Base-by-base conservation (phyloP, 1,140 invertebrate species). In the Asbolus verrucosus region DNA sequence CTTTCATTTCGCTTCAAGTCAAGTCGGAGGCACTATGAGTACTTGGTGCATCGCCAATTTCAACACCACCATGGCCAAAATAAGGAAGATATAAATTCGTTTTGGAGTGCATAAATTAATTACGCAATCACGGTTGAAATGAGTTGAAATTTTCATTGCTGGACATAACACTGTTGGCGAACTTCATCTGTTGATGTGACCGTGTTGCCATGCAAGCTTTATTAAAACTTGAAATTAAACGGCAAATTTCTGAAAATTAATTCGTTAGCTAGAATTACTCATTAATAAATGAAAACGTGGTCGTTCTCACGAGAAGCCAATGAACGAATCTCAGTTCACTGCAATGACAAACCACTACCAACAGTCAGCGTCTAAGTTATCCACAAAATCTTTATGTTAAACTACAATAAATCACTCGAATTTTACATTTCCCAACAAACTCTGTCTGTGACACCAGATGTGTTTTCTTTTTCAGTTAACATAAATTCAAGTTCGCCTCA, bases 31-130 rank as follows among this genome's bases (percentile, higher is more conserved):
- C n/a, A n/a, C n/a, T n/a, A n/a, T n/a, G n/a, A n/a, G n/a, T n/a
- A n/a, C n/a, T n/a, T n/a, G n/a, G n/a, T n/a, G 27, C 46, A 27
- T 11, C 9, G 46, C 8, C 46, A 54, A 54, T 54, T 30, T 11
- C 46, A 21, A 0, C 21, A 21, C 46, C 46, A 54, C 46, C 46
- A 62, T 38, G 19, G 18, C 38, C 31, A 62, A 62, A 62, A 36
- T 62, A 62, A 36, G 36, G 30, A 30, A 62, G 16, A 62, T 36
- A 38, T 62, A 36, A 62, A 39, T 39, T 36, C 36, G 19, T 19
- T 62, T 59, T 59, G 33, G 60, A 36, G 61, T 63, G 61, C 61
- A 63, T 63, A 63, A 63, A 63, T 63, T 63, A 63, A 39, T 63
- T 63, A 41, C 14, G 39, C 61, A 63, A 41, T 63, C 18, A 38